Evolutionary conservation across 2,888 invertebrate genomes (phyloP).

Genomic region (Argyresthia goedartella): DNA sequence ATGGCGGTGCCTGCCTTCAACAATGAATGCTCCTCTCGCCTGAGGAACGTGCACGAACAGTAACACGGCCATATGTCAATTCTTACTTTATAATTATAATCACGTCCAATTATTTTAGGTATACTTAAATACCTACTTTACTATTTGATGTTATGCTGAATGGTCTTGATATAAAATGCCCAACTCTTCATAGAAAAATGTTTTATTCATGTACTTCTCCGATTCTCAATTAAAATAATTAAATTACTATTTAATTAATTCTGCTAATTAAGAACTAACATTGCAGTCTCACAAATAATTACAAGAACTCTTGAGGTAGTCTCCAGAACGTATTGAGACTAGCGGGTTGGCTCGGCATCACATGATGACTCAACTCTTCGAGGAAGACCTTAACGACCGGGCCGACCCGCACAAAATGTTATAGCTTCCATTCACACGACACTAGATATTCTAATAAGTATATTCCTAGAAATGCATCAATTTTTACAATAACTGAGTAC

Average conservation of each 20-base stretch:
- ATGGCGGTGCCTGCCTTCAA: slow-evolving; percentile 46
- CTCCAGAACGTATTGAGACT: slow-evolving; percentile 42
- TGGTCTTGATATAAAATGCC: background rate
- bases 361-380: slow-evolving; percentile 16
- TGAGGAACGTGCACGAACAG: too few relatives aligned
- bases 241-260: slow-evolving; percentile 59
- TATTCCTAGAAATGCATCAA: slow-evolving; percentile 45
- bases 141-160: background rate
- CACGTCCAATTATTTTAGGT: background rate
- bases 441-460: slow-evolving; percentile 42
- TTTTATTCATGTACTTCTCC: slow-evolving; percentile 63
- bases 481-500: slow-evolving; percentile 32
- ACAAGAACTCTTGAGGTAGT: slow-evolving; percentile 59
- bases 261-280: slow-evolving; percentile 65
- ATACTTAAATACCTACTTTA: background rate
- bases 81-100: background rate
- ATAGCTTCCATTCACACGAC: slow-evolving; percentile 22
- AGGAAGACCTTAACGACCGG: slow-evolving; percentile 20
- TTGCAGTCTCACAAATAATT: slow-evolving; percentile 67
- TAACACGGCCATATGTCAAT: background rate
- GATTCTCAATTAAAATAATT: slow-evolving; percentile 49
- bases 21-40: slow-evolving; percentile 25
- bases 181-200: slow-evolving; percentile 41
- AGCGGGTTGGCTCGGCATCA: slow-evolving; percentile 17
- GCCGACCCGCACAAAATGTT: slow-evolving; percentile 25